Evolutionary conservation across 1,140 invertebrate genomes (phyloP).

Genomic region (Littorina saxatilis): DNA sequence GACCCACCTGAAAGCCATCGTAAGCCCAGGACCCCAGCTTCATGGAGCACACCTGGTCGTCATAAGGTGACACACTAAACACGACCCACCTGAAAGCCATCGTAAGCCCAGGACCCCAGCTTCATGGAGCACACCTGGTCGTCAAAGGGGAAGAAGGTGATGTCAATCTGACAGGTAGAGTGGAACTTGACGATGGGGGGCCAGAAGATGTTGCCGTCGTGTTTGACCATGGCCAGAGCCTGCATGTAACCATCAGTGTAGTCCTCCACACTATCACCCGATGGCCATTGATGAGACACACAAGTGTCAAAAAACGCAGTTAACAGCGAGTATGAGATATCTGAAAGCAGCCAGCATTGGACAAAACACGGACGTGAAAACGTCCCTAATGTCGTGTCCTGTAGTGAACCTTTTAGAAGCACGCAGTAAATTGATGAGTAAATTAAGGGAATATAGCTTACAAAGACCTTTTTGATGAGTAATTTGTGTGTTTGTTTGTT

Average conservation of each 20-base stretch:
- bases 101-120: conserved; percentile 74
- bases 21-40: conserved; percentile 79
- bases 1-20: conserved; percentile 69
- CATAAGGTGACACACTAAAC: too few species aligned
- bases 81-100: conserved; percentile 71
- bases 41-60: conserved; percentile 98
- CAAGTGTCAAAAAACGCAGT: too few species aligned
- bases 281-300: too few species aligned
- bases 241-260: conserved; percentile 77
- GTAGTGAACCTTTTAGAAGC: too few species aligned
- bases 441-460: too few species aligned
- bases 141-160: conserved; percentile 99
- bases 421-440: too few species aligned
- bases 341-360: too few species aligned
- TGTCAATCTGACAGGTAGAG: conserved; percentile 92
- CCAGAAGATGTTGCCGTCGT: conserved; percentile 71
- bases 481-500: too few species aligned
- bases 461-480: too few species aligned
- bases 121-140: conserved; percentile 72
- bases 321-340: too few species aligned
- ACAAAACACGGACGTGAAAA: too few species aligned
- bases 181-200: conserved; percentile 69
- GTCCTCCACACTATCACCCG: conserved; percentile 68
- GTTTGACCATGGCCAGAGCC: conserved; percentile 71
- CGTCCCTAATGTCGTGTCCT: too few species aligned